Evolutionary conservation across 2,113 vertebrate species (phyloP), one percentile per base, ranked within the genome.

Genomic region (Heteronetta atricapilla): DNA sequence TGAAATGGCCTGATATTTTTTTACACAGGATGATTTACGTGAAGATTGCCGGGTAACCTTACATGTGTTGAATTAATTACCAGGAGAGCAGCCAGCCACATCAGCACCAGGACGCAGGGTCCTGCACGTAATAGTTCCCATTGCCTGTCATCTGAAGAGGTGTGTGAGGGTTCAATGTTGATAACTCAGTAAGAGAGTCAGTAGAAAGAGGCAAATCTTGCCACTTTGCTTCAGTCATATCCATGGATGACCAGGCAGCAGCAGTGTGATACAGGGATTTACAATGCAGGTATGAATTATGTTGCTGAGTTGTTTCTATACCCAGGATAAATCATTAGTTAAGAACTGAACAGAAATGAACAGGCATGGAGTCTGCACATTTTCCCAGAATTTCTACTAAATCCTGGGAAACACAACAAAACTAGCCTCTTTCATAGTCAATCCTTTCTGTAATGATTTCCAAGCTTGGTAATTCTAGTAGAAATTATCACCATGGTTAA

Each of bases 41-140:
- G 22, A 69, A 55, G 79, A 29, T 40, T 10, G 3, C 58, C 0
- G 0, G 72, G 40, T 90, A 91, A 93, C 78, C 69, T 79, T 1
- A 3, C 88, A 95, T 88, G 93, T 95, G 93, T 92, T 94, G 58
- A 55, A 44, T 66, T 90, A 63, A 50, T 83, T 53, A 62, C 31
- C 36, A 53, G 31, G 17, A 75, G 13, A 69, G 58, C 52, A 75
- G 20, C 67, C 78, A 53, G 0, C 6, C 60, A 38, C 33, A 50
- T 8, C 26, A 56, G 38, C 23, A 86, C 28, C 70, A 70, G 70
- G 62, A 80, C 44, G 59, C 14, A 48, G 29, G 29, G 53, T 79
- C 42, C 60, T 73, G 28, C 1, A 1, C 1, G 4, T n/a, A 66
- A 19, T n/a, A 59, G 6, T 76, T 86, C 87, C 94, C 68, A 72